Evolutionary conservation across 1,140 invertebrate genomes (phyloP).

Genomic region (Drosophila sproati): DNA sequence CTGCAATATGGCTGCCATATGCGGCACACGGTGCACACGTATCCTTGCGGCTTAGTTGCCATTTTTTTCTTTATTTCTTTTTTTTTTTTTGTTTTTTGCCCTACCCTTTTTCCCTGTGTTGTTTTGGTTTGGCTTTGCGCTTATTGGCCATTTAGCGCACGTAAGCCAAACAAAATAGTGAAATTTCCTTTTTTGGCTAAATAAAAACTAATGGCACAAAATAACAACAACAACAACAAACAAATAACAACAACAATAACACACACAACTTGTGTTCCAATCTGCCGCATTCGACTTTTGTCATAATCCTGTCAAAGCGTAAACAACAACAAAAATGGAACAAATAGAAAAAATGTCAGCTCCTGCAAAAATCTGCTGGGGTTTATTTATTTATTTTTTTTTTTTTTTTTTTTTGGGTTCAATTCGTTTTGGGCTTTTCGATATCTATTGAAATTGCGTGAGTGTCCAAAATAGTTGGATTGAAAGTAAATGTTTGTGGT

Average conservation of each 20-base stretch:
- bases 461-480: slow-evolving; percentile 16
- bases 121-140: slow-evolving; percentile 38
- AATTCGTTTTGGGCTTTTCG: slow-evolving; percentile 39
- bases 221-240: slow-evolving; percentile 12
- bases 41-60: slow-evolving; percentile 70
- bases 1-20: slow-evolving; percentile 70
- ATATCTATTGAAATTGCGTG: slow-evolving; percentile 27
- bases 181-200: slow-evolving; percentile 48
- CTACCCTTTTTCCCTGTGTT: neutral
- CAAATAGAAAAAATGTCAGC: slow-evolving; percentile 55
- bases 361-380: slow-evolving; percentile 16
- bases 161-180: slow-evolving; percentile 70
- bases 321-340: slow-evolving; percentile 40
- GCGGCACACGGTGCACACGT: slow-evolving; percentile 34
- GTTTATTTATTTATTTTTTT: slow-evolving; percentile 17
- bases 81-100: neutral
- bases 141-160: slow-evolving; percentile 82
- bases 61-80: slow-evolving; percentile 27
- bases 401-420: slow-evolving; percentile 20
- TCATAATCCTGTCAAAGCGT: slow-evolving; percentile 82
- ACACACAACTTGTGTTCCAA: slow-evolving; percentile 27
- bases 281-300: slow-evolving; percentile 60
- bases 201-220: slow-evolving; percentile 76
- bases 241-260: slow-evolving; percentile 17
- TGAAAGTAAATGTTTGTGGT: neutral